Percentiles rank a stretch among this genome's conserved stretches.
phyloP scores from a whole-genome alignment of 2,113 vertebrate genomes.

The Rhegmatorhina hoffmannsi region DNA sequence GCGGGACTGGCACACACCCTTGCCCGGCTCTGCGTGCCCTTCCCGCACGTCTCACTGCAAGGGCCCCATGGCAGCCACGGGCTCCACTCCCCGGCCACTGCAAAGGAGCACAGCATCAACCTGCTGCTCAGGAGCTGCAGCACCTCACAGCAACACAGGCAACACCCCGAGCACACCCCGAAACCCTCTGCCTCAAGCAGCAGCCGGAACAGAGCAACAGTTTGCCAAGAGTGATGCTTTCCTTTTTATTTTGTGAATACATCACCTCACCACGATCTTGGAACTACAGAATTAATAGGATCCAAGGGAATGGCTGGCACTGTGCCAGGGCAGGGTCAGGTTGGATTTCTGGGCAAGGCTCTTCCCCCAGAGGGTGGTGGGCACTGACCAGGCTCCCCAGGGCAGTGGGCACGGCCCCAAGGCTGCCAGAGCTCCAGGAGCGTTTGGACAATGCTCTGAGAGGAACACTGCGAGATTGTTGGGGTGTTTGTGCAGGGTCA shows the following conservation, averaged over 20 bases:
- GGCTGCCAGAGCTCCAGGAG: not conserved
- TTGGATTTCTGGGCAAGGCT: not conserved
- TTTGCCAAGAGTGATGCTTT: not conserved
- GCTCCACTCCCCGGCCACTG: constrained; percentile 90
- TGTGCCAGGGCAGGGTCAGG: not conserved
- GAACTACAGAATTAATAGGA: not conserved
- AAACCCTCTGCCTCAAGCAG: not conserved
- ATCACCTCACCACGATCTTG: not conserved
- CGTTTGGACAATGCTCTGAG: not conserved
- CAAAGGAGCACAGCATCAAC: constrained; percentile 1
- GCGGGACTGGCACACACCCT: constrained; percentile 89
- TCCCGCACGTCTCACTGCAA: constrained; percentile 89
- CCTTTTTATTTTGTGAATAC: not conserved
- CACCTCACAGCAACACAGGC: not conserved
- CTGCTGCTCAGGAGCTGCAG: not conserved
- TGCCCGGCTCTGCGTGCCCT: constrained; percentile 84
- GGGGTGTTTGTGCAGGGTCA: not conserved
- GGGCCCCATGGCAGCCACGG: constrained; percentile 88
- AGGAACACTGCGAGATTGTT: not conserved
- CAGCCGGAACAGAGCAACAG: not conserved
- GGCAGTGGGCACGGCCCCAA: not conserved
- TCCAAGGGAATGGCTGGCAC: not conserved
- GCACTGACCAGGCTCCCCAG: not conserved
- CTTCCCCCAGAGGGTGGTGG: not conserved
- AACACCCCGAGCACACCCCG: not conserved